Evolutionary conservation across 2,888 invertebrate species (phyloP), one percentile per base, ranked within the genome.

Genomic region (Pterostichus niger): DNA sequence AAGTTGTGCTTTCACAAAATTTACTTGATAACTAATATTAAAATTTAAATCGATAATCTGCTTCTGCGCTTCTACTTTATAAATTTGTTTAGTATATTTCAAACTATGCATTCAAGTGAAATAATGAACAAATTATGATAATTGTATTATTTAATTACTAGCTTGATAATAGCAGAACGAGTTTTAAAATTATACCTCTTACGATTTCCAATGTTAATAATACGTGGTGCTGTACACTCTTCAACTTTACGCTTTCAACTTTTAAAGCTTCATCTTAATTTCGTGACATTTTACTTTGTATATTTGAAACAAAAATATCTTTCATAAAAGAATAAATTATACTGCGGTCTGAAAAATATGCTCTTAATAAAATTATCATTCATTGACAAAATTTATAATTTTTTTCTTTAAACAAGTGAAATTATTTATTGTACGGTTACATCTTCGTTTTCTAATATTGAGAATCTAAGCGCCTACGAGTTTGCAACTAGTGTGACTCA

Each of bases 1-100:
- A 61, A 35, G 77, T 59, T 40, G 15, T 68, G 71, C 81, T 81
- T 81, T 81, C 81, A 71, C 80, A 78, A 68, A 24, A n/a, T 68
- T 59, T 59, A 24, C 33, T 13, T n/a, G 33, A 13, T 56, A 17
- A 56, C 59, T 31, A 31, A 11, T 11, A 71, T 71, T 44, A 17
- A 40, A 44, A 71, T 44, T 44, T 71, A 11, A 40, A 71, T 71
- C 68, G 44, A 71, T 71, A n/a, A n/a, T n/a, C n/a, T n/a, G n/a
- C n/a, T n/a, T n/a, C n/a, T n/a, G n/a, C n/a, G 68, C 6, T 40
- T 6, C 40, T 40, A 40, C 7, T 40, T 40, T 40, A 6, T 40
- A 40, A 40, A 40, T 24, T 24, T 24, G 24, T 24, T 24, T 24
- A 24, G 24, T 24, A 24, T 3, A 24, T 2, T 24, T 24, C 24